These are phyloP conservation scores for Conus betulinus DNA, from an alignment of 1,140 invertebrate genomes.

Conservation along the genomic window DNA sequence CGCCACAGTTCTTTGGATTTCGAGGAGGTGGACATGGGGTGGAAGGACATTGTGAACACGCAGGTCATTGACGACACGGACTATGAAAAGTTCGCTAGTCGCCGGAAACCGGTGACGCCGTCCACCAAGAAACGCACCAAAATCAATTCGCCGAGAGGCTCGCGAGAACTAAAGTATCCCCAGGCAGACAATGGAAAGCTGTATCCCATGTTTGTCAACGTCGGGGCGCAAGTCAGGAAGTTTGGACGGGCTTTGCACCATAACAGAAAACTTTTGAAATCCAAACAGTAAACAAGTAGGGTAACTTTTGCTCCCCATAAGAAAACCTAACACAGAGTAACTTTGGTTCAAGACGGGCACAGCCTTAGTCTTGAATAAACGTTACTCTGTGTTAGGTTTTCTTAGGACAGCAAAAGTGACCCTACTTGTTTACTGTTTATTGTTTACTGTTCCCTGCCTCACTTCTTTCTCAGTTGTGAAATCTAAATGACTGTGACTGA, in stretches of 20 bases:
- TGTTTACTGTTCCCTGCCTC: no score
- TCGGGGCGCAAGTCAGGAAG: background rate
- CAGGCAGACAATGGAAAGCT: background rate
- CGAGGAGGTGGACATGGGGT: background rate
- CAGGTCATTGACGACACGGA: slow-evolving; percentile 12
- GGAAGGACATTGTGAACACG: slow-evolving; percentile 10
- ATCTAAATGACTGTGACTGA: no score
- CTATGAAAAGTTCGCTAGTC: slow-evolving; percentile 14
- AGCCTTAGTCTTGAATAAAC: no score
- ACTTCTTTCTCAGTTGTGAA: no score
- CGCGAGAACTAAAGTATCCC: background rate
- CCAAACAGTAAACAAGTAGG: background rate
- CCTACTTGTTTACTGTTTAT: no score
- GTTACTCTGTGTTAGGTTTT: no score
- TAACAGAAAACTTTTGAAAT: slow-evolving; percentile 10
- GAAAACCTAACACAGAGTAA: no score
- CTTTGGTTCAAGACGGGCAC: no score
- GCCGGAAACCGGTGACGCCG: slow-evolving; percentile 2
- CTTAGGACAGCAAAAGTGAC: no score
- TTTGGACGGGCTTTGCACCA: background rate
- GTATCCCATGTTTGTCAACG: slow-evolving; percentile 18
- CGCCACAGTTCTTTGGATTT: background rate
- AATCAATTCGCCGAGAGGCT: background rate
- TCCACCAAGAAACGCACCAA: background rate
- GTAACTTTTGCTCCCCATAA: no score